Conservation (phyloP, 2,888 invertebrate species). For the Drosophila formosana region DNA sequence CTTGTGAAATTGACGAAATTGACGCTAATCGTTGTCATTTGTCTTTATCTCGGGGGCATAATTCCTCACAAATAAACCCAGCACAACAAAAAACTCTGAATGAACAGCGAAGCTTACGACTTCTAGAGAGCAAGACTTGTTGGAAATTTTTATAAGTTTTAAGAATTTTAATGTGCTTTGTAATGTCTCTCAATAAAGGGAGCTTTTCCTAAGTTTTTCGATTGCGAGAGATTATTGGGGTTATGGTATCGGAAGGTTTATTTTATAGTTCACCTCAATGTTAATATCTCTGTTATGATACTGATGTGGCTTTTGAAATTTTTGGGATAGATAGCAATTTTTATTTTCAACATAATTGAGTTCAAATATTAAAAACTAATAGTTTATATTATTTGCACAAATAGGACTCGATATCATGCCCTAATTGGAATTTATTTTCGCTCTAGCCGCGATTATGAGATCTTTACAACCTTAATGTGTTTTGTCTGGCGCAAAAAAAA, state of each 20-base stretch:
- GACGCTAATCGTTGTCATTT: slow-evolving; percentile 65
- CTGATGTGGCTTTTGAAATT: no score
- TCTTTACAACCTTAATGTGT: slow-evolving; percentile 4
- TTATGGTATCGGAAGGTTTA: no score
- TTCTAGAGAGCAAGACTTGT: not conserved
- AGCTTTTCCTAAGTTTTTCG: not conserved
- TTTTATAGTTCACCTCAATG: no score
- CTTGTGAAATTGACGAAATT: slow-evolving; percentile 58
- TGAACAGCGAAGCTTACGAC: no score
- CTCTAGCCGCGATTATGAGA: not conserved
- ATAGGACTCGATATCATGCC: no score
- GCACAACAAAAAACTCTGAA: not conserved
- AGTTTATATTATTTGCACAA: no score
- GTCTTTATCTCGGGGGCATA: slow-evolving; percentile 40
- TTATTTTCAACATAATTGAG: no score
- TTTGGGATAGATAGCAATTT: no score
- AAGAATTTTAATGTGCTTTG: not conserved
- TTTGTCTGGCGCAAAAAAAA: not conserved
- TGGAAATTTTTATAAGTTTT: not conserved
- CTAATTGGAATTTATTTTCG: no score
- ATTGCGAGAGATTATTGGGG: no score
- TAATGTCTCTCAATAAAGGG: not conserved
- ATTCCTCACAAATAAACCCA: not conserved
- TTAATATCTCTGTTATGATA: no score
- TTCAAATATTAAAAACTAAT: no score